phyloP scores from a whole-genome alignment of 2,888 invertebrate species.

The Clepsis dumicolana region DNA sequence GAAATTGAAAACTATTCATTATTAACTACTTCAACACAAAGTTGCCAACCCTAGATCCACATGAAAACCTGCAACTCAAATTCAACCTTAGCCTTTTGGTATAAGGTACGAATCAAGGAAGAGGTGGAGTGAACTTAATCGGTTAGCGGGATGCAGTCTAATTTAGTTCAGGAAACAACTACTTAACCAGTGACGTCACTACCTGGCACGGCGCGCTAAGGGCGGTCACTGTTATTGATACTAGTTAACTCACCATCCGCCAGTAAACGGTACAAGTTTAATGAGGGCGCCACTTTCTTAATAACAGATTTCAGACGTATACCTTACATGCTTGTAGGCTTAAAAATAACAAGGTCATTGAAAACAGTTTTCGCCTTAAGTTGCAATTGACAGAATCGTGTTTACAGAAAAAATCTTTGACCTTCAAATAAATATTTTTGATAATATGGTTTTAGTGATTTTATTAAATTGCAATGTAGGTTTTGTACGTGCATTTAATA shows the following conservation, averaged over 20 bases:
- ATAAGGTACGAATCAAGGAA: neutral
- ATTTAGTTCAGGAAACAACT: constrained; percentile 48
- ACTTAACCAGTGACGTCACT: constrained; percentile 47
- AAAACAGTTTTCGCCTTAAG: too few species aligned
- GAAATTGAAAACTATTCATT: too few species aligned
- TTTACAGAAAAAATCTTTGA: too few species aligned
- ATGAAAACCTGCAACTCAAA: neutral
- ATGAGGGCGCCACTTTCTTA: neutral
- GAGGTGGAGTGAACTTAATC: constrained; percentile 19
- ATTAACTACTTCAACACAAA: neutral
- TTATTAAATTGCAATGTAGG: neutral
- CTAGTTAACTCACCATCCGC: neutral
- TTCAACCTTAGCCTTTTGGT: constrained; percentile 18
- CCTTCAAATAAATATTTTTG: too few species aligned
- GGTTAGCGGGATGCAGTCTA: constrained; percentile 43
- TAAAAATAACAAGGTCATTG: too few species aligned
- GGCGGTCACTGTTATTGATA: constrained; percentile 39
- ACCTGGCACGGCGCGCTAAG: constrained; percentile 35
- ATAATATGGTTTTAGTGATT: neutral
- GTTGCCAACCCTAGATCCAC: neutral
- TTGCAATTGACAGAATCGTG: too few species aligned
- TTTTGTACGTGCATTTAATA: neutral
- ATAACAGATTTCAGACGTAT: too few species aligned
- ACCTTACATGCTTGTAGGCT: too few species aligned
- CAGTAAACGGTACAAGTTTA: neutral